Base-by-base conservation (phyloP, 2,113 vertebrate species). In the Monopterus albus region DNA sequence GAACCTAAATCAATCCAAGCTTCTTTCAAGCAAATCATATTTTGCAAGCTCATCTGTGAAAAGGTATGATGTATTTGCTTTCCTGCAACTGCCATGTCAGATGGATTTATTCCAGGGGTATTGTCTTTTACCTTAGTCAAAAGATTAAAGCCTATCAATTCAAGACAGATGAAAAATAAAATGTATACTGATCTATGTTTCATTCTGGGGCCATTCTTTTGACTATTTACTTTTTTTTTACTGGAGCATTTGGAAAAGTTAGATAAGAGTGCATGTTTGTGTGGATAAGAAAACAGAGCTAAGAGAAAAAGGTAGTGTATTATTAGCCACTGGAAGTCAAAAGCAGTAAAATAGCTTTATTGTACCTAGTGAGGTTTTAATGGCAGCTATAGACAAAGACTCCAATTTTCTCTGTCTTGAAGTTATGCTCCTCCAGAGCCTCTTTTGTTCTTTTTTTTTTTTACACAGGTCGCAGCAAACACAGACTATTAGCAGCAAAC, bases 331-430 rank as follows among this genome's bases (percentile, higher is more conserved):
- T 11, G 17, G 46, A 75, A 72, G 68, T 45, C 60, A 63, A 31
- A 69, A 43, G 42, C 28, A 23, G 26, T 40, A 36, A 46, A 56
- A 78, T 75, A 72, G 72, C 67, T 68, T 62, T 60, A 86, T 72
- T 78, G 67, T 42, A 69, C 63, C 56, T 45, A 31, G 61, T 23
- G 28, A 62, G 23, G 40, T 63, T 83, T 83, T 83, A 77, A 81
- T 65, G 67, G 53, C 43, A 56, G 40, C 36, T 65, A 40, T 20
- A 63, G 66, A 84, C 70, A 81, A 89, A 87, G 80, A 87, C 36
- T 71, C 62, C 72, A 68, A 83, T 86, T 82, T 66, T 57, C 52
- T 50, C 46, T 60, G 62, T 77, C 72, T 75, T 5, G 39, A 73
- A 71, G 81, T 75, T 57, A 79, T 20, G 42, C 26, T 45, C 43